Evolutionary conservation across 2,113 vertebrate species (phyloP).

Genomic region (Hoplias malabaricus): DNA sequence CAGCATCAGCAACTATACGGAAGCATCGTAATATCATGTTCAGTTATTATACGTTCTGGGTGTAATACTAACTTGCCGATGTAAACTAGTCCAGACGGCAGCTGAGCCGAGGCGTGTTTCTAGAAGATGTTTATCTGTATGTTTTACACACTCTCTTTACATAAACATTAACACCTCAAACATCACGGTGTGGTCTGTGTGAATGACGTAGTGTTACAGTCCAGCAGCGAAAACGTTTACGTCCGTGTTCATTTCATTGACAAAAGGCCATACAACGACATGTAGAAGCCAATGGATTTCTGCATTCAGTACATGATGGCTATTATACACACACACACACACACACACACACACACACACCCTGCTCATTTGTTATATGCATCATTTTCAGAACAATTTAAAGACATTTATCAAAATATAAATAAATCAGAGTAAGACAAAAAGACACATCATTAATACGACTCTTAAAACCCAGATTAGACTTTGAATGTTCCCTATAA

Average conservation of each 20-base stretch:
- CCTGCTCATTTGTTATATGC: slow-evolving; percentile 8
- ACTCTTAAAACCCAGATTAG: slow-evolving; percentile 36
- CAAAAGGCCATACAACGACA: slow-evolving; percentile 50
- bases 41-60: slow-evolving; percentile 16
- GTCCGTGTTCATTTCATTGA: slow-evolving; percentile 32
- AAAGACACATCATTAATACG: slow-evolving; percentile 29
- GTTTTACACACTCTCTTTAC: slow-evolving; percentile 15
- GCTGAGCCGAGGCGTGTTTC: slow-evolving; percentile 9
- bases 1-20: slow-evolving; percentile 34
- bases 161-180: not conserved
- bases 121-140: slow-evolving; percentile 7
- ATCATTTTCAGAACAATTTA: not conserved
- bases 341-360: no score
- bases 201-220: not conserved
- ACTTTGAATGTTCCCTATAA: no score
- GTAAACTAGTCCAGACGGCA: slow-evolving; percentile 4
- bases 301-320: slow-evolving; percentile 57
- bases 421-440: slow-evolving; percentile 62
- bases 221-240: slow-evolving; percentile 36
- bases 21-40: slow-evolving; percentile 39
- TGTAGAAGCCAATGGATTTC: slow-evolving; percentile 57
- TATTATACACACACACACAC: slow-evolving; percentile 65
- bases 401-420: slow-evolving; percentile 59
- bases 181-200: not conserved
- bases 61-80: slow-evolving; percentile 10